Conservation (phyloP, 1,140 invertebrate genomes). For the Maniola jurtina region DNA sequence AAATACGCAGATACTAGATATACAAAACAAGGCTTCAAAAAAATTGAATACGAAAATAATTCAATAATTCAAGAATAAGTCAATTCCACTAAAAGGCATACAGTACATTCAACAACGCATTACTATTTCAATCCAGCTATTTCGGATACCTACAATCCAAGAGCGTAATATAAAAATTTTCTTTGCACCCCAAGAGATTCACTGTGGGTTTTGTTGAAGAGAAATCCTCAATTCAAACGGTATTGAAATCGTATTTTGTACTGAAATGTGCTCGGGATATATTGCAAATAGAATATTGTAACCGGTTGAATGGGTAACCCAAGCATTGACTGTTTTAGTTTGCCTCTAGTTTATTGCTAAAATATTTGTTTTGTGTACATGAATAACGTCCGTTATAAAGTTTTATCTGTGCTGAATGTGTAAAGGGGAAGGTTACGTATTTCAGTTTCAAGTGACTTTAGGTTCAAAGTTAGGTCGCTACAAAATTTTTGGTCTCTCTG, state of each 20-base stretch:
- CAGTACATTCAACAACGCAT: neutral
- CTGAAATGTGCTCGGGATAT: conserved; percentile 26
- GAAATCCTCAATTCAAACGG: conserved; percentile 33
- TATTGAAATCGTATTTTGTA: conserved; percentile 30
- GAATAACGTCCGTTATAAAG: neutral
- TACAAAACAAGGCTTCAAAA: neutral
- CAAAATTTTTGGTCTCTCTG: no score
- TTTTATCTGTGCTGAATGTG: neutral
- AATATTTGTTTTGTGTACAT: neutral
- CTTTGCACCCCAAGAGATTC: conserved; percentile 25
- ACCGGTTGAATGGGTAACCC: conserved; percentile 22
- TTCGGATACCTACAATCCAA: conserved; percentile 2
- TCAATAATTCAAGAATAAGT: no score
- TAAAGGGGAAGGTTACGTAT: neutral
- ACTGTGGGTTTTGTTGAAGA: conserved; percentile 31
- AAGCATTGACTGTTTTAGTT: conserved; percentile 19
- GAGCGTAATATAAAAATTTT: conserved; percentile 27
- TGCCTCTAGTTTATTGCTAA: neutral
- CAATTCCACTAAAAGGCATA: conserved; percentile 1
- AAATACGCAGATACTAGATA: neutral
- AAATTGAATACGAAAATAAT: neutral
- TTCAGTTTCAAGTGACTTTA: neutral
- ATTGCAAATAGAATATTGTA: conserved; percentile 32
- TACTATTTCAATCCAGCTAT: conserved; percentile 27
- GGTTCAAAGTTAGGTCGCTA: no score